Percentiles rank a stretch among this genome's conserved stretches.
phyloP scores from a whole-genome alignment of 2,888 invertebrate species.

The Xanthia togata region DNA sequence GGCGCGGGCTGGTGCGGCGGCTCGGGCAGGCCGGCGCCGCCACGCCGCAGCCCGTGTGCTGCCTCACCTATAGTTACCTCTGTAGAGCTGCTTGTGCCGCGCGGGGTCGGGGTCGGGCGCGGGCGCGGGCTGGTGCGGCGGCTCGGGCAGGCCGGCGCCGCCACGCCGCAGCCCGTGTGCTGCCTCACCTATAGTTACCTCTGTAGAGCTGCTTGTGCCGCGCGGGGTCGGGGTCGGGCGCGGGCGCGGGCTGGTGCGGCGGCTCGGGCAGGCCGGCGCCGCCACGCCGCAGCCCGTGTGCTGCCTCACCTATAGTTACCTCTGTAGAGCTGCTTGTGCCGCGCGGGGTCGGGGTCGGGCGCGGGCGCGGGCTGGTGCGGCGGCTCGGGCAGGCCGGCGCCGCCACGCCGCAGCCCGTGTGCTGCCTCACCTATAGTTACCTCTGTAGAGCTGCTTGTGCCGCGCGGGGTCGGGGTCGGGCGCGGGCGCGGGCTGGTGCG shows the following conservation, averaged over 20 bases:
- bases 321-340: constrained; percentile 67
- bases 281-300: constrained; percentile 63
- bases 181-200: constrained; percentile 63
- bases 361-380: constrained; percentile 58
- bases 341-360: constrained; percentile 50
- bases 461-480: constrained; percentile 48
- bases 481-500: constrained; percentile 56
- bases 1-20: constrained; percentile 40
- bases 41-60: too few species aligned
- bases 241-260: constrained; percentile 54
- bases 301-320: constrained; percentile 73
- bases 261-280: constrained; percentile 71
- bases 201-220: constrained; percentile 66
- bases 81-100: constrained; percentile 65
- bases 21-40: too few species aligned
- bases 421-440: constrained; percentile 54
- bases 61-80: constrained; percentile 63
- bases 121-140: constrained; percentile 54
- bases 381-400: background rate
- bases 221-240: constrained; percentile 45
- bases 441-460: constrained; percentile 69
- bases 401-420: too few species aligned
- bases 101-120: constrained; percentile 49
- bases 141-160: constrained; percentile 72
- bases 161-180: too few species aligned